Evolutionary conservation across 2,113 vertebrate genomes (phyloP), one percentile per base, ranked within the genome.

Genomic region (Boulengeromyrus knoepffleri): DNA sequence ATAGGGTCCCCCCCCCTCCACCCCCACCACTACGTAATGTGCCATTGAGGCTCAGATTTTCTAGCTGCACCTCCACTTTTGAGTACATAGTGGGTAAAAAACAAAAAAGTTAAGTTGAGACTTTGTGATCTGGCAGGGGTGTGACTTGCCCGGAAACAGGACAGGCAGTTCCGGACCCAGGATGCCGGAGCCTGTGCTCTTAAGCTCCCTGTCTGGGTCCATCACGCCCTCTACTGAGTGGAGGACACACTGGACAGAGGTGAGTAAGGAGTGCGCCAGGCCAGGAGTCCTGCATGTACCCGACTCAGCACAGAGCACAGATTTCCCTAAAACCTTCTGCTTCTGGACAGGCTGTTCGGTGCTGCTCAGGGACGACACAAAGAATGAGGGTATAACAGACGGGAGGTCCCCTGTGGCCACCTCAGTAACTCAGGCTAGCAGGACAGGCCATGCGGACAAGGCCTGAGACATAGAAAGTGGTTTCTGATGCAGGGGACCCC

Each of bases 341-440:
- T 89, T 94, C 93, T 94, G 95, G 94, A 95, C 92, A 93, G 92
- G 94, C 91, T 94, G 95, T 95, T 95, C 10, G 12, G 21, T 42
- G 36, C 15, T 19, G 42, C 1, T 96, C 94, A 95, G 96, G 94
- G 95, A 95, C 93, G 93, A 93, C 93, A 93, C 96, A 95, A 96
- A 94, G 96, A 95, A 96, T 92, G 92, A 93, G 93, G 88, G 84
- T 94, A 94, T 95, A 94, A 90, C 93, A 93, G 91, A 90, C 90
- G 91, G 92, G 93, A 94, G 95, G 94, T 92, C 91, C 91, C 92
- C 91, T 91, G 92, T 93, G 94, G 91, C 94, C 91, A 91, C 91
- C 91, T 92, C 93, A 88, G 92, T 86, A 88, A 74, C 58, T 49
- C 87, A 80, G 89, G 90, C 89, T 80, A 90, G 90, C 91, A 92